Conservation (phyloP, 2,888 invertebrate species). For the Plagodis pulveraria region DNA sequence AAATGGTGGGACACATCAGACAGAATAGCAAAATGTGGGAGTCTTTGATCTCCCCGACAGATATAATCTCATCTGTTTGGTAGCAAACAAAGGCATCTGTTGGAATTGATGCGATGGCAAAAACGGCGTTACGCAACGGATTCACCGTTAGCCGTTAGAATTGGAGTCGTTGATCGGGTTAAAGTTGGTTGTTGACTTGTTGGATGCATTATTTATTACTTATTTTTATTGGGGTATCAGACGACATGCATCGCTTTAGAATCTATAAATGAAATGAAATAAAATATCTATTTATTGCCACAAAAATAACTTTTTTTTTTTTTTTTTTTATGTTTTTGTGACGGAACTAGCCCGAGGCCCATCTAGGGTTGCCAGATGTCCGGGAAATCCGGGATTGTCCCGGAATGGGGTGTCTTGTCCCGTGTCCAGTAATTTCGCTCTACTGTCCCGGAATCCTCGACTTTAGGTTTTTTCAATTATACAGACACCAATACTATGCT, state of each 20-base stretch:
- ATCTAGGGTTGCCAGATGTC: too few relatives aligned
- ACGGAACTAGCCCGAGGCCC: too few relatives aligned
- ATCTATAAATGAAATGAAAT: too few relatives aligned
- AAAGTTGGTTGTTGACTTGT: conserved; percentile 10
- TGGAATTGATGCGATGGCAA: conserved; percentile 53
- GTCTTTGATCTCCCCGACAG: conserved; percentile 23
- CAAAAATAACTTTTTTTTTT: too few relatives aligned
- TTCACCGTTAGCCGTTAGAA: conserved; percentile 49
- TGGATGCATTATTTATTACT: not conserved
- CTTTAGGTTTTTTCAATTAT: too few relatives aligned
- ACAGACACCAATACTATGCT: too few relatives aligned
- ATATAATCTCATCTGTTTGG: conserved; percentile 23
- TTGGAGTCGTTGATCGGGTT: conserved; percentile 14
- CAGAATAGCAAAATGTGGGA: conserved; percentile 13
- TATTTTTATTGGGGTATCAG: not conserved
- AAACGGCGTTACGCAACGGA: conserved; percentile 59
- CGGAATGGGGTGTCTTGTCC: too few relatives aligned
- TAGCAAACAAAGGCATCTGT: conserved; percentile 37
- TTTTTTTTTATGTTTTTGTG: too few relatives aligned
- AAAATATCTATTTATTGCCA: too few relatives aligned
- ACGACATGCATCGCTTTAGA: not conserved
- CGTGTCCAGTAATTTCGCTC: too few relatives aligned
- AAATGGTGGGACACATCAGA: not conserved
- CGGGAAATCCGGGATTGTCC: too few relatives aligned
- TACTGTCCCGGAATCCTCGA: too few relatives aligned